A percentile compares a stretch with the other conserved stretches of the same genome.
Conservation (phyloP, 2,113 vertebrate genomes). For the Pollimyrus isidori region DNA sequence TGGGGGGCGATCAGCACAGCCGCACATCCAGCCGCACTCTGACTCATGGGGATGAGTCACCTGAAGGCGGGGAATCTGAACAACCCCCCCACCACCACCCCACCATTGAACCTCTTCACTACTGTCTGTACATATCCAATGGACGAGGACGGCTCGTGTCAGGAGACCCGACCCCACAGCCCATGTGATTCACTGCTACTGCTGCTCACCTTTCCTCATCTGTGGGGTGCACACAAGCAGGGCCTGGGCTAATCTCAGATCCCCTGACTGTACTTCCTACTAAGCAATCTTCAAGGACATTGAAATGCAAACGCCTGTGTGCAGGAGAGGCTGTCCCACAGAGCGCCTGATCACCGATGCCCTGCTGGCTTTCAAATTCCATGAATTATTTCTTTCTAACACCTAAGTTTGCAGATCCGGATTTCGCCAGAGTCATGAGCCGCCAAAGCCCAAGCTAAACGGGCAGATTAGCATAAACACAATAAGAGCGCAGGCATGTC, state of each 20-base stretch:
- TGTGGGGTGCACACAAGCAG: background rate
- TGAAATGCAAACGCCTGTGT: background rate
- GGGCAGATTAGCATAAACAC: background rate
- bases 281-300: background rate
- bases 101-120: background rate
- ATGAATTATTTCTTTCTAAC: background rate
- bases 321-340: background rate
- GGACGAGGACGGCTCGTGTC: background rate
- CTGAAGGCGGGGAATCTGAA: background rate
- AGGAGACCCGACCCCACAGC: background rate
- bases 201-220: background rate
- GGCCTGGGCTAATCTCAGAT: background rate
- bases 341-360: background rate
- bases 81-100: background rate
- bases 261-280: background rate
- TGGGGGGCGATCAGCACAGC: background rate
- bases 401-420: background rate
- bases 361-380: background rate
- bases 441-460: background rate
- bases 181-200: background rate
- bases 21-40: background rate
- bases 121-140: background rate
- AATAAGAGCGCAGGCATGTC: background rate
- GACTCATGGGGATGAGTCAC: slow-evolving; percentile 15
- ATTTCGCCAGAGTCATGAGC: background rate